Evolutionary conservation across 2,797 vertebrate genomes (phyloP), one percentile per base, ranked within the genome.

Genomic region (Holocentrus rufus): DNA sequence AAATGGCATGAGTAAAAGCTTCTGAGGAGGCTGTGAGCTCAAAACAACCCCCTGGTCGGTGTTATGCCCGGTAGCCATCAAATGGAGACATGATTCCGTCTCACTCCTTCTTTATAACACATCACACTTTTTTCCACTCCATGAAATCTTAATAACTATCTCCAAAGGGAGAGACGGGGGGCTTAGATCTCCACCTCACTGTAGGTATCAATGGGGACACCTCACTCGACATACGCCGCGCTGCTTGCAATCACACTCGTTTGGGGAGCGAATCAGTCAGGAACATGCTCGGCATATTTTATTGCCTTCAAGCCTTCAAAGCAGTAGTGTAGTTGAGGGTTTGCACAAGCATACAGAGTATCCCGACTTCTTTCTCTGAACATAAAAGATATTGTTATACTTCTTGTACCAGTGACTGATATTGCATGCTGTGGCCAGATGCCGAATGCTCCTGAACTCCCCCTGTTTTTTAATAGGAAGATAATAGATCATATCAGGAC

Each of bases 61-160:
- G 30, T 58, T 34, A 3, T 1, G 17, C 1, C 1, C 30, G n/a
- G 14, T 36, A n/a, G 30, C 15, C 55, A 20, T 10, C 14, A 59
- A 54, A 59, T 9, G 30, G 27, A 52, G 74, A 39, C 59, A 65
- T 23, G 20, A 69, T 60, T 55, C 64, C 64, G 18, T 47, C 57
- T 68, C 42, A 17, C 55, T 57, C 1, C 64, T 11, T 39, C n/a
- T 49, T 17, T 49, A 1, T 4, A 23, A 15, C 18, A n/a, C 3
- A 20, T 42, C 34, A 15, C 20, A 11, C 49, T 64, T 44, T 27
- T 65, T 50, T 44, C 36, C 46, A 23, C 49, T 39, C 22, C 27
- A 53, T 74, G 59, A 81, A 81, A 85, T 77, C 57, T 60, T 69
- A 65, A 76, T 77, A 22, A 53, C 1, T 5, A 17, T 80, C 74